Conservation (phyloP, 2,113 vertebrate genomes). For the Brienomyrus longianalis region DNA sequence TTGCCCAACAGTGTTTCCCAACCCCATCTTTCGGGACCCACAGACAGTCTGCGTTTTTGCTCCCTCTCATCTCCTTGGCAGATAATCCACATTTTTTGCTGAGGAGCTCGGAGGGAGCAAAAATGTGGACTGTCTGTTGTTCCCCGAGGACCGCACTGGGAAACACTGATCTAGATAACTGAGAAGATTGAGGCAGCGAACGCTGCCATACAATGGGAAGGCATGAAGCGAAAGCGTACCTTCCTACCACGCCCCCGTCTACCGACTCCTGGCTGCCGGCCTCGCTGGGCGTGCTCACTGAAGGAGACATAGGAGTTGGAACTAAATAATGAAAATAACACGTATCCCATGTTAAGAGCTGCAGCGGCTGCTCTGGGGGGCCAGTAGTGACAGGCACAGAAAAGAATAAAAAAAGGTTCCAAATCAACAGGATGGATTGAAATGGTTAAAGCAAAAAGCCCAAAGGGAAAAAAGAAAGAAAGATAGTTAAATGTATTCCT, state of each 20-base stretch:
- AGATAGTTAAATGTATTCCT: conserved; percentile 69
- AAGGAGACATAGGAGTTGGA: conserved; percentile 88
- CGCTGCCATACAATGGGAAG: not conserved
- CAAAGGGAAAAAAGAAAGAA: conserved; percentile 48
- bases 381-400: conserved; percentile 61
- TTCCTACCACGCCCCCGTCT: conserved; percentile 70
- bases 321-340: conserved; percentile 95
- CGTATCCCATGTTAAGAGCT: conserved; percentile 86
- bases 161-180: not conserved
- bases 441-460: conserved; percentile 60
- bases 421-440: conserved; percentile 52
- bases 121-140: not conserved
- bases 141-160: not conserved
- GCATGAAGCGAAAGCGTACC: conserved; percentile 57
- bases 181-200: not conserved
- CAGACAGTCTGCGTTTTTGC: not conserved
- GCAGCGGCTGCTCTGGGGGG: conserved; percentile 77
- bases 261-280: conserved; percentile 84
- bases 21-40: not conserved
- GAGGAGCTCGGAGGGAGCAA: not conserved
- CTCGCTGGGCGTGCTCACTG: conserved; percentile 85
- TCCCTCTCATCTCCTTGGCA: not conserved
- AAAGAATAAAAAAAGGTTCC: conserved; percentile 48
- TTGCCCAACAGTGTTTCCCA: not conserved
- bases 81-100: not conserved